A percentile compares a stretch with the other conserved stretches of the same genome.
Conservation (phyloP, 2,888 invertebrate species). For the Mechanitis messenoides region DNA sequence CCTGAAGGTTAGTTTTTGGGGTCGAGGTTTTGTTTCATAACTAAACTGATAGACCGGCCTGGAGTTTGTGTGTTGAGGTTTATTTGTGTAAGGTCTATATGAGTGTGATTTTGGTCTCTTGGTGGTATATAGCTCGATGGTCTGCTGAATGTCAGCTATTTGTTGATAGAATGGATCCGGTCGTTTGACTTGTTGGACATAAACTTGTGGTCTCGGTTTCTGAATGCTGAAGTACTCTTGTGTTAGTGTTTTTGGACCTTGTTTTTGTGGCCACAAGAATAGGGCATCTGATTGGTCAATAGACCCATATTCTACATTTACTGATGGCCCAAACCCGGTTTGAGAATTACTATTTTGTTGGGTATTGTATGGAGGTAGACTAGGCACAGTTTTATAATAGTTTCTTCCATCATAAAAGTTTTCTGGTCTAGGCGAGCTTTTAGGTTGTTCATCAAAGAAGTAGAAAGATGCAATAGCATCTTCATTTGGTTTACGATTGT, state of each 20-base stretch:
- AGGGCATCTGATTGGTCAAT: constrained; percentile 67
- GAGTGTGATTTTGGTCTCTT: constrained; percentile 72
- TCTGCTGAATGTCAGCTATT: constrained; percentile 80
- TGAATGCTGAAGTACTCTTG: constrained; percentile 74
- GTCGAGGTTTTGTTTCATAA: constrained; percentile 78
- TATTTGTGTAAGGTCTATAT: constrained; percentile 55
- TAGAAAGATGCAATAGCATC: constrained; percentile 79
- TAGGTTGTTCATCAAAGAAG: constrained; percentile 80
- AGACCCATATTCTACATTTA: constrained; percentile 66
- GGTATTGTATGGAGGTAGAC: constrained; percentile 39
- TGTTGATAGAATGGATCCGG: constrained; percentile 79
- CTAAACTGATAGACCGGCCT: constrained; percentile 84
- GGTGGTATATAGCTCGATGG: constrained; percentile 79
- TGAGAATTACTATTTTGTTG: constrained; percentile 54
- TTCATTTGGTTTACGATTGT: constrained; percentile 59
- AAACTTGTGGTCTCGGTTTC: constrained; percentile 62
- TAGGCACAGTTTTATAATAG: constrained; percentile 63
- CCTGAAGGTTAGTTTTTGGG: constrained; percentile 65
- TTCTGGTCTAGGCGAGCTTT: constrained; percentile 75
- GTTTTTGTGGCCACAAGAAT: constrained; percentile 71
- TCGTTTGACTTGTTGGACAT: constrained; percentile 60
- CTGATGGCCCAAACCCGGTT: constrained; percentile 53
- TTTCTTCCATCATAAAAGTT: constrained; percentile 67
- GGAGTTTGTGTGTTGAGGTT: constrained; percentile 70
- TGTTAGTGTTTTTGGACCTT: constrained; percentile 68